Evolutionary conservation across 1,140 invertebrate genomes (phyloP).

Genomic region (Aphaenogaster ashmeadi): DNA sequence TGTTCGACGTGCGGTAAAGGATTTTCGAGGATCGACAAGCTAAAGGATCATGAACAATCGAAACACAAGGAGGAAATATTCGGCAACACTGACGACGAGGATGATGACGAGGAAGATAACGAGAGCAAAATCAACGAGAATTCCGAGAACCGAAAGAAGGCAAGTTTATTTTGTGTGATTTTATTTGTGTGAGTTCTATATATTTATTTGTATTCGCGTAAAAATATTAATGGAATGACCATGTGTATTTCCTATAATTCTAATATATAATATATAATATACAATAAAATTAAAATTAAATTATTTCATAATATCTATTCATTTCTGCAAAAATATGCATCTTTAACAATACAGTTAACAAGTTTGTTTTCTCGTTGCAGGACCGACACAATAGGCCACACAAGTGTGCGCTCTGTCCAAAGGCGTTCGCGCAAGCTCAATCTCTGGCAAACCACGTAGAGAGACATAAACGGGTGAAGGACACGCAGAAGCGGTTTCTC

Average conservation of each 20-base stretch:
- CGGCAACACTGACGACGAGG: conserved; percentile 72
- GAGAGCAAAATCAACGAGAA: conserved; percentile 74
- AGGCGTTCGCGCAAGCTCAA: conserved; percentile 82
- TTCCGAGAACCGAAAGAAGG: conserved; percentile 73
- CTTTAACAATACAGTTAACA: background rate
- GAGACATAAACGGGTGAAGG: conserved; percentile 81
- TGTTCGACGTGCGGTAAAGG: conserved; percentile 82
- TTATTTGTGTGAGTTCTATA: background rate
- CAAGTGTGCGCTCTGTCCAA: conserved; percentile 82
- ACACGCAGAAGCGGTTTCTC: conserved; percentile 83
- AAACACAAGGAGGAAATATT: conserved; percentile 82
- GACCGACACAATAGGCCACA: conserved; percentile 80
- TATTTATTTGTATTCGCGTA: background rate
- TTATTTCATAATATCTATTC: background rate
- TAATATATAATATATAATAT: background rate
- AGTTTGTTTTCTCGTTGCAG: conserved; percentile 67
- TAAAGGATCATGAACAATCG: conserved; percentile 83
- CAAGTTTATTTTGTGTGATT: conserved; percentile 43
- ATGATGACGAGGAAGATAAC: conserved; percentile 77
- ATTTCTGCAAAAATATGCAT: background rate
- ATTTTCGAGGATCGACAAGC: conserved; percentile 82
- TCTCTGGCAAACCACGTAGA: conserved; percentile 83
- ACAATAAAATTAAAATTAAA: background rate
- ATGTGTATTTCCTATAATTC: background rate
- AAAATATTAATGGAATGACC: background rate